These are phyloP conservation scores for Paraescarpia echinospica DNA, from an alignment of 1,140 invertebrate species.

Conservation along the genomic window DNA sequence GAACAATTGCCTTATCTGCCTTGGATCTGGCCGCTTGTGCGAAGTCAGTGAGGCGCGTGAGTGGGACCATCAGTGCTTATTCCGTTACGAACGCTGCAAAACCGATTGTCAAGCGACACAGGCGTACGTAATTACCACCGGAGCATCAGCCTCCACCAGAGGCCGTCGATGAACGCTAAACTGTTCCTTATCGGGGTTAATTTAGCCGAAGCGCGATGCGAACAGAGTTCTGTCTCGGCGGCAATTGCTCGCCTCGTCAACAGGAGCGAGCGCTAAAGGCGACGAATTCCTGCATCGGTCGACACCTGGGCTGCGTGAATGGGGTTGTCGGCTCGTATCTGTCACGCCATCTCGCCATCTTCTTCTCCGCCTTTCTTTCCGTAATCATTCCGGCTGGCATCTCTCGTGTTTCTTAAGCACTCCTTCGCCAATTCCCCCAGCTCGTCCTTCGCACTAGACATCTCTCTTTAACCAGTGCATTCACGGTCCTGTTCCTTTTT, in stretches of 20 bases:
- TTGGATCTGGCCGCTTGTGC: neutral
- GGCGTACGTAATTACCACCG: neutral
- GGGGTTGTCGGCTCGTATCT: neutral
- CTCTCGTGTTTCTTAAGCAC: neutral
- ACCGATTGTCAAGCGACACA: neutral
- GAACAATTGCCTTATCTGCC: neutral
- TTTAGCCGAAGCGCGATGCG: neutral
- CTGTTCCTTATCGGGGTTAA: neutral
- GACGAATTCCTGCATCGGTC: neutral
- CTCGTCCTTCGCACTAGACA: neutral
- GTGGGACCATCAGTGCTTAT: neutral
- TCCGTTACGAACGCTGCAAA: neutral
- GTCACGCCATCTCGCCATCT: conserved; percentile 3
- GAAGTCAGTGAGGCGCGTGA: neutral
- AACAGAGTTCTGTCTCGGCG: neutral
- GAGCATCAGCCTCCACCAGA: neutral
- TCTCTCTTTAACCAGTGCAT: neutral
- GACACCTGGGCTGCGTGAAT: neutral
- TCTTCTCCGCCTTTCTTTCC: neutral
- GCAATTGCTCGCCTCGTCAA: neutral
- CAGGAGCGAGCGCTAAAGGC: neutral
- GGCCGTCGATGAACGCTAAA: neutral
- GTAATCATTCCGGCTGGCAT: neutral
- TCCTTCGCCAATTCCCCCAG: neutral
- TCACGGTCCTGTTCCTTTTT: neutral